A percentile compares a stretch with the other conserved stretches of the same genome.
These are phyloP conservation scores for Hirtodrosophila duncani DNA, from an alignment of 2,888 invertebrate genomes.

Conservation along the genomic window DNA sequence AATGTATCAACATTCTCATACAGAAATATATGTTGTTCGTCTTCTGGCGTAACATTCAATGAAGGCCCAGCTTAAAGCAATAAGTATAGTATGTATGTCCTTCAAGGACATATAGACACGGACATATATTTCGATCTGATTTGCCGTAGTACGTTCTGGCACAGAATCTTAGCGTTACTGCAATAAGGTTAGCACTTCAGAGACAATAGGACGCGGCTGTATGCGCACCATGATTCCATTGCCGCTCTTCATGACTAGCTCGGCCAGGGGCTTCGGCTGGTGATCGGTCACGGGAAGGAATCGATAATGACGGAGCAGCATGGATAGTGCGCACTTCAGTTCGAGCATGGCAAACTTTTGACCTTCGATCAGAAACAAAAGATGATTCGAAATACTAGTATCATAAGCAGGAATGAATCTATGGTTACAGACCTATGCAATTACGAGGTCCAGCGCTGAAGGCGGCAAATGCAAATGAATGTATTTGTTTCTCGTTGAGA, in stretches of 20 bases:
- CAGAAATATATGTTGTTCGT: too few relatives aligned
- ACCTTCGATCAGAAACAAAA: conserved; percentile 46
- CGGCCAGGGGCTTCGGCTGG: conserved; percentile 64
- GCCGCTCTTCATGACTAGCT: conserved; percentile 75
- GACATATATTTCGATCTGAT: too few relatives aligned
- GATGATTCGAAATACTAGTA: background rate
- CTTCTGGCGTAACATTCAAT: too few relatives aligned
- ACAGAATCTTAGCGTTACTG: too few relatives aligned
- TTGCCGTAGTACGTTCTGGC: too few relatives aligned
- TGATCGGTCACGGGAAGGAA: conserved; percentile 70
- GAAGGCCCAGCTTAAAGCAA: too few relatives aligned
- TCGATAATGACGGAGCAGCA: conserved; percentile 72
- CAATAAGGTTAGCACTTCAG: too few relatives aligned
- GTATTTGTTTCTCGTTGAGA: conserved; percentile 57
- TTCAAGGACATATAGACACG: too few relatives aligned
- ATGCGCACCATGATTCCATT: conserved; percentile 75
- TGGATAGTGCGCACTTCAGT: conserved; percentile 71
- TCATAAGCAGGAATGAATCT: background rate
- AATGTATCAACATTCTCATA: too few relatives aligned
- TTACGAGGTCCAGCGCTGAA: conserved; percentile 77
- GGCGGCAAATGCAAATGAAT: conserved; percentile 75
- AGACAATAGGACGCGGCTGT: conserved; percentile 57
- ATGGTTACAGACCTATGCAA: conserved; percentile 67
- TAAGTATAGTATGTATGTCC: too few relatives aligned
- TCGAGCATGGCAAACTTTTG: conserved; percentile 78